Evolutionary conservation across 2,113 vertebrate species (phyloP).

Genomic region (Loxodonta africana): DNA sequence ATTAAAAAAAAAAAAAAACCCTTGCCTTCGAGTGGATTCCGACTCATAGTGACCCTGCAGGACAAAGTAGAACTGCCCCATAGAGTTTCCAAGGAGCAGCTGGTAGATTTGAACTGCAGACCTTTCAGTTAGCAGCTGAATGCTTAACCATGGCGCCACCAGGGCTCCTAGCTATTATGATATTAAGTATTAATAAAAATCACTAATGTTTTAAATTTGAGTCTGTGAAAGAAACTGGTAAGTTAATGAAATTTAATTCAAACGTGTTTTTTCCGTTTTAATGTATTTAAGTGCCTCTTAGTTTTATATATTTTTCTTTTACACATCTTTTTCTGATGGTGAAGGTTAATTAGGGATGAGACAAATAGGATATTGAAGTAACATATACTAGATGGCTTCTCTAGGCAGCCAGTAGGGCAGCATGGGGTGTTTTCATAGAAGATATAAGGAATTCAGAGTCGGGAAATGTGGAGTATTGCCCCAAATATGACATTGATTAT

Average conservation of each 20-base stretch:
- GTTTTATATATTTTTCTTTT: slow-evolving; percentile 33
- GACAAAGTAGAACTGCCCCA: no score
- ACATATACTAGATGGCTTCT: background rate
- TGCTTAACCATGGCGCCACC: no score
- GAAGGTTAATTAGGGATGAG: slow-evolving; percentile 34
- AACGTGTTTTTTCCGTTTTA: slow-evolving; percentile 9
- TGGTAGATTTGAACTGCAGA: no score
- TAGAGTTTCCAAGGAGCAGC: no score
- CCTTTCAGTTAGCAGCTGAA: no score
- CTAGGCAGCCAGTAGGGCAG: background rate
- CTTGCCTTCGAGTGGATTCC: no score
- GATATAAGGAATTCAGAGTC: background rate
- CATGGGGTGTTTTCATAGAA: background rate
- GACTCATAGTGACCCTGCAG: no score
- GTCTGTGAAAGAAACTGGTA: background rate
- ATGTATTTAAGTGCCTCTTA: slow-evolving; percentile 14
- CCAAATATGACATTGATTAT: slow-evolving; percentile 22
- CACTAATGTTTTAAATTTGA: slow-evolving; percentile 35
- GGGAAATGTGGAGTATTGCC: slow-evolving; percentile 15
- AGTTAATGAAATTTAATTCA: slow-evolving; percentile 56
- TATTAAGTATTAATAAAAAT: slow-evolving; percentile 46
- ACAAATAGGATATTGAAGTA: background rate
- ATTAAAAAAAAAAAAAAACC: no score
- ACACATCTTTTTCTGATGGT: slow-evolving; percentile 18
- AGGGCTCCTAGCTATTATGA: background rate